Conservation (phyloP, 2,888 invertebrate species). For the Marronus borbonicus region DNA sequence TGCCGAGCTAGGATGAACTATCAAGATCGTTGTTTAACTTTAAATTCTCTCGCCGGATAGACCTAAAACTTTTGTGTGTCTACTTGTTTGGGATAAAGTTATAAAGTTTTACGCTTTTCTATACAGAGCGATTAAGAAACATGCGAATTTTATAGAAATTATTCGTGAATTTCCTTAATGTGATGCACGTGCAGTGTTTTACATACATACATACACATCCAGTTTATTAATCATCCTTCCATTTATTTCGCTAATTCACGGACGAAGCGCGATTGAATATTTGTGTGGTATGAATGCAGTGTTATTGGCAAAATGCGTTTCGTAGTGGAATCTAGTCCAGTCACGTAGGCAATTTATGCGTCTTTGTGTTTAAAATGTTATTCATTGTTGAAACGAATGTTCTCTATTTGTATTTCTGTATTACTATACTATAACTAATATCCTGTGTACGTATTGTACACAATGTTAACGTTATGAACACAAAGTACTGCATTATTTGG, state of each 20-base stretch:
- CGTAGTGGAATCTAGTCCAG: slow-evolving; percentile 38
- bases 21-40: slow-evolving; percentile 23
- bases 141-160: background rate
- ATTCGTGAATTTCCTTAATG: background rate
- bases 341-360: slow-evolving; percentile 41
- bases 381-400: slow-evolving; percentile 8
- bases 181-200: background rate
- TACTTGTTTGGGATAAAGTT: background rate
- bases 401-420: slow-evolving; percentile 3
- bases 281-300: background rate
- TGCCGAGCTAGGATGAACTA: slow-evolving; percentile 5
- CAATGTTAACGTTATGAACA: too few relatives aligned
- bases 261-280: slow-evolving; percentile 13
- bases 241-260: background rate
- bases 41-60: background rate
- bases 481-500: too few relatives aligned
- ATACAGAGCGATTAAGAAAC: background rate
- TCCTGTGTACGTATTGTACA: background rate
- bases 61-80: background rate
- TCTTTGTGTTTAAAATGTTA: slow-evolving; percentile 34
- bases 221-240: background rate
- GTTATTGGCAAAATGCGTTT: slow-evolving; percentile 13
- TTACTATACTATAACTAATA: background rate
- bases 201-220: background rate
- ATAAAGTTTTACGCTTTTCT: background rate